phyloP scores from a whole-genome alignment of 2,797 vertebrate genomes.

The Sarcoramphus papa region DNA sequence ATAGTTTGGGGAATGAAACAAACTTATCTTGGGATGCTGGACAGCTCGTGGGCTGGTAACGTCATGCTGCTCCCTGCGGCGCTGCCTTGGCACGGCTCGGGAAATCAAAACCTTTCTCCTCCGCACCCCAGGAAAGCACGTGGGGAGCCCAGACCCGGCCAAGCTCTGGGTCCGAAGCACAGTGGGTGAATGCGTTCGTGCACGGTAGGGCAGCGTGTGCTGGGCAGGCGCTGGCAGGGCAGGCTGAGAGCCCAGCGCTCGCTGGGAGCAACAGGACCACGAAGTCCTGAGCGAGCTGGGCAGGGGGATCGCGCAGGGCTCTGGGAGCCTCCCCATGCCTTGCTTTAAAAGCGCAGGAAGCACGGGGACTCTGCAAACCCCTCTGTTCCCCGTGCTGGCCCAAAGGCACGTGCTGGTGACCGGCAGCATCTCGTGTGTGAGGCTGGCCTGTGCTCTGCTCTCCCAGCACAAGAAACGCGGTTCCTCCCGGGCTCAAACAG shows the following conservation, averaged over 20 bases:
- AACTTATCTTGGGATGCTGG: neutral
- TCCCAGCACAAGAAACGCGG: accelerated
- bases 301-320: neutral
- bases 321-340: neutral
- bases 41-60: neutral
- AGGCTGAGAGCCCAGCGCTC: accelerated
- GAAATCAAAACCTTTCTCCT: neutral
- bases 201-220: accelerated
- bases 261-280: neutral
- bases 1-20: neutral
- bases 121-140: accelerated
- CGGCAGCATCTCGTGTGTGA: neutral
- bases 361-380: neutral
- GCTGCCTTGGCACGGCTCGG: neutral
- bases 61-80: accelerated
- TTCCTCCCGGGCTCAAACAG: neutral
- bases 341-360: neutral
- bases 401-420: neutral
- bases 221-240: neutral
- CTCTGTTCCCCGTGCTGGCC: accelerated
- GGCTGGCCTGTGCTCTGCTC: neutral
- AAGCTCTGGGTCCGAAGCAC: accelerated
- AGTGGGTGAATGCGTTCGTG: accelerated
- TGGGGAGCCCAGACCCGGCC: neutral
- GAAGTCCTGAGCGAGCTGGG: accelerated